These are phyloP conservation scores for Cyphomyrus discorhynchus DNA, from an alignment of 2,113 vertebrate species.

Conservation along the genomic window DNA sequence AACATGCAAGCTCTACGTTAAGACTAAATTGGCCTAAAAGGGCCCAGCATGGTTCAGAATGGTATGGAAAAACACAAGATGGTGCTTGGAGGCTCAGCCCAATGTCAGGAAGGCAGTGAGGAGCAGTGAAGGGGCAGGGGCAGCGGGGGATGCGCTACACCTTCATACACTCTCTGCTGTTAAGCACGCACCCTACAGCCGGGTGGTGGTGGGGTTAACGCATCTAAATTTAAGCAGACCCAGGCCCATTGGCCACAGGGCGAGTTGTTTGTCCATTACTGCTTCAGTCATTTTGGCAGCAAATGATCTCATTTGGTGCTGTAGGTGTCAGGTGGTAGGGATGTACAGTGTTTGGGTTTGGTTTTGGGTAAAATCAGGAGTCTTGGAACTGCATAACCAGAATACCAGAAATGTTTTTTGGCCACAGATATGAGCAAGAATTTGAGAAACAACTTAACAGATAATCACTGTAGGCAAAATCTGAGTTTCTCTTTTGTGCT, in stretches of 20 bases:
- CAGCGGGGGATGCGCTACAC: background rate
- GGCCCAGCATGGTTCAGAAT: conserved; percentile 28
- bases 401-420: background rate
- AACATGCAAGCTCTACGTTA: background rate
- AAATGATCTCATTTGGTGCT: background rate
- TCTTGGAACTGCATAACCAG: background rate
- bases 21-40: conserved; percentile 38
- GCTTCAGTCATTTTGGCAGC: background rate
- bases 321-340: background rate
- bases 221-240: background rate
- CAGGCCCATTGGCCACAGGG: background rate
- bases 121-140: conserved; percentile 42
- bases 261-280: background rate
- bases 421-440: background rate
- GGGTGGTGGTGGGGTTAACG: background rate
- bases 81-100: background rate
- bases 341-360: background rate
- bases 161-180: background rate
- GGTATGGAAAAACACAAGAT: conserved; percentile 14
- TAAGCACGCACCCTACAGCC: background rate
- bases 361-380: background rate
- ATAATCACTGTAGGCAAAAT: background rate
- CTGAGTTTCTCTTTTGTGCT: background rate
- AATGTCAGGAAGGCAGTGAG: conserved; percentile 32
- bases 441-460: background rate